Evolutionary conservation across 2,797 vertebrate genomes (phyloP).

Genomic region (Pipistrellus nathusii): DNA sequence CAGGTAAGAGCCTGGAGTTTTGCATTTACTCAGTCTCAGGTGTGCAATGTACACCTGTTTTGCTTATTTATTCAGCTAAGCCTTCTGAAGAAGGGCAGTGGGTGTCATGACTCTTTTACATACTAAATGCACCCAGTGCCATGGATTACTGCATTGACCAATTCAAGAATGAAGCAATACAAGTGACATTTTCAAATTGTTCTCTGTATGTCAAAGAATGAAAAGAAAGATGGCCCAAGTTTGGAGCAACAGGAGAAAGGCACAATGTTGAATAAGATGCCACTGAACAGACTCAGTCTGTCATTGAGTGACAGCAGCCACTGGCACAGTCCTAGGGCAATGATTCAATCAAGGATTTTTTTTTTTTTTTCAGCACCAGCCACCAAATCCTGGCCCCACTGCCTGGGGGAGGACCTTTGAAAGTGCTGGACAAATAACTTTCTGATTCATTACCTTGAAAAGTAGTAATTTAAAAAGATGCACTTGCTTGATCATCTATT

Average conservation of each 20-base stretch:
- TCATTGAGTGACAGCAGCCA: conserved; percentile 61
- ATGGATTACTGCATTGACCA: neutral
- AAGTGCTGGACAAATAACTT: conserved; percentile 62
- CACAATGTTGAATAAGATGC: neutral
- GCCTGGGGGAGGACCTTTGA: conserved; percentile 76
- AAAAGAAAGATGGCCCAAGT: neutral
- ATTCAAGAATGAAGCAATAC: neutral
- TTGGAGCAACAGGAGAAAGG: neutral
- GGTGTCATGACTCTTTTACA: neutral
- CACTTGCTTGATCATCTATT: neutral
- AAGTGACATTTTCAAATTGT: neutral
- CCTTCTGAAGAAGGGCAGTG: neutral
- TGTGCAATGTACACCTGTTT: neutral
- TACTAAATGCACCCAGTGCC: neutral
- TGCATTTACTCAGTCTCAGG: neutral
- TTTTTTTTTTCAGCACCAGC: conserved; percentile 84
- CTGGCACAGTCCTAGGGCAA: conserved; percentile 61
- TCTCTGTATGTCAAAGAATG: conserved; percentile 17
- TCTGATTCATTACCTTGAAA: conserved; percentile 1
- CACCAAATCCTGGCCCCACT: conserved; percentile 82
- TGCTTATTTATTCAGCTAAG: conserved; percentile 14
- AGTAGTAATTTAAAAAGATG: neutral
- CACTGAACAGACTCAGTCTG: conserved; percentile 46
- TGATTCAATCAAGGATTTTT: conserved; percentile 67
- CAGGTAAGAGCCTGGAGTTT: neutral